Evolutionary conservation across 2,888 invertebrate species (phyloP).

Genomic region (Sphinx pinastri): DNA sequence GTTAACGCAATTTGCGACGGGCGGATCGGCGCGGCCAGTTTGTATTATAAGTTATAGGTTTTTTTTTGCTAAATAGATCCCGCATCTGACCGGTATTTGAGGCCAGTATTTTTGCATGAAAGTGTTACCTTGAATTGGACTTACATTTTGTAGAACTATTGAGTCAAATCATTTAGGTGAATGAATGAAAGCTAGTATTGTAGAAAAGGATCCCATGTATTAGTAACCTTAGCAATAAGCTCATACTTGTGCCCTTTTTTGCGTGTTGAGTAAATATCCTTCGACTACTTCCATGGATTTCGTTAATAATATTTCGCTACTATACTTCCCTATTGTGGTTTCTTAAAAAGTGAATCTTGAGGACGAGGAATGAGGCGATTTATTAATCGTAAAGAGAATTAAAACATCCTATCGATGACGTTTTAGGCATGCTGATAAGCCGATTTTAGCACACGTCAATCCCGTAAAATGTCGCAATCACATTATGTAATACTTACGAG

Average conservation of each 20-base stretch:
- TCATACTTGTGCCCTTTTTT: no score
- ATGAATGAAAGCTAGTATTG: not conserved
- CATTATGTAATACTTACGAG: conserved; percentile 44
- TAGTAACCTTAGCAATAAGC: no score
- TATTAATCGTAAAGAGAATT: not conserved
- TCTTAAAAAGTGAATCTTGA: no score
- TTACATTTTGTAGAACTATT: no score
- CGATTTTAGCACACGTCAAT: conserved; percentile 40
- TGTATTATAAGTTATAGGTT: not conserved
- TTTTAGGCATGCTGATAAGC: conserved; percentile 29
- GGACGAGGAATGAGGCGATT: no score
- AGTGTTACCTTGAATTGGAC: not conserved
- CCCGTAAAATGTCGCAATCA: conserved; percentile 42
- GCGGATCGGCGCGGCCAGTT: not conserved
- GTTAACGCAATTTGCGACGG: not conserved
- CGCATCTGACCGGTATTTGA: conserved; percentile 9
- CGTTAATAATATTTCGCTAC: no score
- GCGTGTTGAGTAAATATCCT: no score
- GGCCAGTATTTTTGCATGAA: not conserved
- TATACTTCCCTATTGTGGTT: no score
- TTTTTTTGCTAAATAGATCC: conserved; percentile 2
- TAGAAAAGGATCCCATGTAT: not conserved
- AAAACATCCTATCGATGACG: not conserved
- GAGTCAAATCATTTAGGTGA: no score
- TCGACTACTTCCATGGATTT: no score